Evolutionary conservation across 2,888 invertebrate genomes (phyloP), one percentile per base, ranked within the genome.

Genomic region (Leucophora obtusa): DNA sequence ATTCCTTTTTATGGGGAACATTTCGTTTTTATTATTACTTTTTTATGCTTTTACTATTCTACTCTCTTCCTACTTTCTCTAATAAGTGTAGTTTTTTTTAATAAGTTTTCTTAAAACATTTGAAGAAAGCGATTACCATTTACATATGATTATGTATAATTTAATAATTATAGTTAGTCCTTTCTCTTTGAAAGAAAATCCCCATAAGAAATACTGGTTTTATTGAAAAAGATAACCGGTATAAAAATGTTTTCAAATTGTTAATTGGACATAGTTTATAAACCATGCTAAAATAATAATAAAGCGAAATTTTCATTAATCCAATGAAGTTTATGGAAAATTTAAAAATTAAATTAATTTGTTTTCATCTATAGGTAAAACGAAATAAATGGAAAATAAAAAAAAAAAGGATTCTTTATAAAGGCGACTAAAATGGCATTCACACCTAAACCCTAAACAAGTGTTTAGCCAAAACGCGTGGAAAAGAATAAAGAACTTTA

Each of bases 1-100:
- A 38, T 65, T 65, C 63, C 50, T 18, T 28, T 65, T 65, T 51
- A 51, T 38, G 38, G 38, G 38, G 4, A 38, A 7, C 28, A 38
- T 38, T 47, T 47, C n/a, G 15, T 47, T 66, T 54, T 43, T 54
- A 21, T 66, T 56, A 53, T 47, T 51, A 66, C 43, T 54, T 56
- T 66, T 56, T 24, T 11, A n/a, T 28, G 28, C 4, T 24, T 28
- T 56, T 33, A 21, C 28, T 28, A 28, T n/a, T 56, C 33, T 28
- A 28, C 5, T 47, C 18, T 54, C 10, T 33, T 14, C 6, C 28
- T 28, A 28, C 7, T 6, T 7, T 1, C 14, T 56, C 6, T 24
- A 24, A 8, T 47, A 59, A 43, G 47, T 58, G 47, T 62, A 47
- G 43, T 47, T n/a, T 47, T 47, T 47, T n/a, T 47, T 4, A n/a